A percentile compares a stretch with the other conserved stretches of the same genome.
Conservation (phyloP, 1,140 invertebrate genomes). For the Campoletis sonorensis region DNA sequence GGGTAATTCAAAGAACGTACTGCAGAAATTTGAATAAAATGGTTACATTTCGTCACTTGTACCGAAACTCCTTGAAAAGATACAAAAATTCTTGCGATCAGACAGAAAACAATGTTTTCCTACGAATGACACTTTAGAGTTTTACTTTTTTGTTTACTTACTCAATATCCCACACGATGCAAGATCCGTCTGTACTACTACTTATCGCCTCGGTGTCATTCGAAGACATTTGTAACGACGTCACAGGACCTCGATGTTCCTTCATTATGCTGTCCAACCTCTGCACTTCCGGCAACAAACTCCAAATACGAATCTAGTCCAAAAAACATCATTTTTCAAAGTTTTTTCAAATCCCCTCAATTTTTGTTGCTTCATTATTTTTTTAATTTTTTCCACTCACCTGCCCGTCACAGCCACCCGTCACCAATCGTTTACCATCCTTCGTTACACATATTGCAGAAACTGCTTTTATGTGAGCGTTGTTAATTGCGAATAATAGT, state of each 20-base stretch:
- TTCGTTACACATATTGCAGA: conserved; percentile 86
- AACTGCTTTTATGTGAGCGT: conserved; percentile 92
- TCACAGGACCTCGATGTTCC: conserved; percentile 92
- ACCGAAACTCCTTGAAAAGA: too few relatives aligned
- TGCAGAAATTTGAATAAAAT: too few relatives aligned
- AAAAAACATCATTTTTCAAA: conserved; percentile 5
- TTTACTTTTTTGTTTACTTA: conserved; percentile 74
- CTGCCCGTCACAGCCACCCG: conserved; percentile 92
- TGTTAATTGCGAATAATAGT: conserved; percentile 87
- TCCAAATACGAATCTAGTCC: conserved; percentile 87
- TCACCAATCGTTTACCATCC: conserved; percentile 85
- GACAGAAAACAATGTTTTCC: too few relatives aligned
- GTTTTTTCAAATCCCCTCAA: too few relatives aligned
- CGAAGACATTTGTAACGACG: conserved; percentile 86
- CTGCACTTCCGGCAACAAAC: conserved; percentile 81
- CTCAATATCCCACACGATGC: conserved; percentile 93
- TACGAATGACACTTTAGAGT: too few relatives aligned
- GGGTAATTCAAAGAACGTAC: too few relatives aligned
- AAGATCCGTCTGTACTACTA: conserved; percentile 92
- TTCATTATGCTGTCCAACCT: conserved; percentile 85
- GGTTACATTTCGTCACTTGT: too few relatives aligned
- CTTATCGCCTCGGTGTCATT: conserved; percentile 89
- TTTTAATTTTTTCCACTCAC: conserved; percentile 66
- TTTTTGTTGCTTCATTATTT: too few relatives aligned
- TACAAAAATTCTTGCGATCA: too few relatives aligned